Base-by-base conservation (phyloP, 2,797 vertebrate genomes). In the Neomorphus geoffroyi region DNA sequence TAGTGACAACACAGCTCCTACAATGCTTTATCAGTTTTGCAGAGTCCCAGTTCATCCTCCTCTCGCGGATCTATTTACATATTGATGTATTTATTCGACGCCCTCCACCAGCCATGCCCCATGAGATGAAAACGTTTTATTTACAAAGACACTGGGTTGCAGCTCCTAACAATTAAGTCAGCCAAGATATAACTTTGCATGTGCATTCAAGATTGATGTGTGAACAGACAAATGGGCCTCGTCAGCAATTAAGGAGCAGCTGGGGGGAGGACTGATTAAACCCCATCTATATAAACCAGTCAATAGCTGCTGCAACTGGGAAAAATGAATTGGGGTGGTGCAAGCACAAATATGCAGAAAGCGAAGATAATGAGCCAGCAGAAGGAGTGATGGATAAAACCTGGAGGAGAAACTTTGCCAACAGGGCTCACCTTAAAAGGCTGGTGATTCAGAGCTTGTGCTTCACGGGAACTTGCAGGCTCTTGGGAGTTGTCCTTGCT, bases 41-140 rank as follows among this genome's bases (percentile, higher is more conserved):
- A 91, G 96, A 96, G 95, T 95, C 96, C 90, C 86, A 69, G 82
- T 39, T 83, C 86, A 92, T 84, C 60, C 51, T 53, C 58, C 72
- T 87, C 86, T 80, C 26, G 56, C n/a, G 45, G 94, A 77, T 84
- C 95, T 95, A 97, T 98, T 98, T 98, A 93, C 95, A 96, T 97
- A 94, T 86, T 95, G 97, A 97, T 96, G 95, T 82, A 96, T 95
- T 96, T 95, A 93, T 96, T 96, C 28, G 6, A 43, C 82, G 94
- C 83, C 93, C 89, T 89, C 54, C 60, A 80, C 74, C 57, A 84
- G 69, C 79, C 93, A 71, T 61, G 72, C 72, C 96, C 94, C 96
- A 30, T 18, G 89, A 96, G 96, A 97, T 85, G 71, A 72, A 82
- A 92, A 69, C 64, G 32, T 97, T 95, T 96, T 96, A 94, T 96